Evolutionary conservation across 2,113 vertebrate species (phyloP), one percentile per base, ranked within the genome.

Genomic region (Cromileptes altivelis): DNA sequence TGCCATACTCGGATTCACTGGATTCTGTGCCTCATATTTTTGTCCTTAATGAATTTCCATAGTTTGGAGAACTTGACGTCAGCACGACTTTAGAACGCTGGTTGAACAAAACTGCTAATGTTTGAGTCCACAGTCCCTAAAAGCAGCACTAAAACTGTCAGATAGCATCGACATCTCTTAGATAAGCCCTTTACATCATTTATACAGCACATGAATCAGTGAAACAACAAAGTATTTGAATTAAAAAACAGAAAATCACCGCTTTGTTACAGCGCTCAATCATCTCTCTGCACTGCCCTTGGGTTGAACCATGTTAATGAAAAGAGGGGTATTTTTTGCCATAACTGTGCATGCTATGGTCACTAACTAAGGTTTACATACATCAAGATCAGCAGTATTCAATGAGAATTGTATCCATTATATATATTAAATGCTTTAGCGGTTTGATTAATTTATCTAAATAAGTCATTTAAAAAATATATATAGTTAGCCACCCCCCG

Each of bases 401-500:
- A 13, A 11, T 37, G 0, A 12, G 3, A 33, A 0, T 0, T 10
- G 0, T 8, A 0, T 4, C 3, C 3, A 0, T 14, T 4, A 23
- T 3, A 0, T 12, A 4, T 0, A 25, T 33, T 1, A 49, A 0
- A 3, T 42, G 37, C 45, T 37, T 15, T 7, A 2, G 19, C 0
- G 5, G 2, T 4, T 58, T 40, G 0, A 25, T 62, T 25, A 21
- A 23, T 11, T 37, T n/a, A 57, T 13, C 0, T 0, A 56, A 56
- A n/a, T 1, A 10, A 30, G 11, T 37, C 1, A 0, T 53, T 21
- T 14, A 6, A 23, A 17, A 6, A 23, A 12, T 19, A 27, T 12
- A 7, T 4, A 37, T 9, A 19, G 9, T 18, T 3, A 6, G 0
- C 4, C 18, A 25, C 90, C 85, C 81, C 53, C 12, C 37, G 21